Base-by-base conservation (phyloP, 2,113 vertebrate species). In the Pontoporia blainvillei region DNA sequence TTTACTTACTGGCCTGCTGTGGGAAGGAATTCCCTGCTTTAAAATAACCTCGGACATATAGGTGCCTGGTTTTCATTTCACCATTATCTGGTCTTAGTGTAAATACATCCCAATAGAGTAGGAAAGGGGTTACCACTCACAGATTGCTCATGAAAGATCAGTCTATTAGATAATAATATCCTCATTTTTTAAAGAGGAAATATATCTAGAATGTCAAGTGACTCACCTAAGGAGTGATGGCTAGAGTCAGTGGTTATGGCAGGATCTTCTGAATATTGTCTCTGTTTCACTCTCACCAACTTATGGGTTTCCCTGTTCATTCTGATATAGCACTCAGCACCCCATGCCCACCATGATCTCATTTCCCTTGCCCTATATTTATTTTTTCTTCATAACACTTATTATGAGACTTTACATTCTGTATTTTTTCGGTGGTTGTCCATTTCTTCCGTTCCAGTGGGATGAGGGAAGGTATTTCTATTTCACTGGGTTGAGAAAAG, bases 131-230 rank as follows among this genome's bases (percentile, higher is more conserved):
- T 59, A 85, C n/a, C 7, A 11, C 54, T 84, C 39, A 1, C 18
- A 44, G 39, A 34, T 69, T 66, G 41, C 54, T 93, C 7, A 25
- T 46, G 49, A 67, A 73, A 91, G 52, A 27, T 83, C 31, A 61
- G 59, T 49, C 64, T 87, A 9, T 82, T 91, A 44, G 3, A 39
- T 76, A 78, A 62, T 46, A 41, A 31, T 62, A 29, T 79, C 41
- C 84, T 78, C 7, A 11, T 88, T 95, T 95, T 95, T 95, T 54
- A 62, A 94, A 62, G 82, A 67, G 31, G 36, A 49, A 71, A 46
- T 21, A 71, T 25, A 78, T 73, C 59, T 31, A 44, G 18, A 62
- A 62, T 34, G 46, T 81, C 21, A 41, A 3, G 41, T 54, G 61
- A 49, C 29, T 92, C 75, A 57, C 23, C 2, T 78, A 62, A 62